Base-by-base conservation (phyloP, 2,113 vertebrate genomes). In the Butorides virescens region DNA sequence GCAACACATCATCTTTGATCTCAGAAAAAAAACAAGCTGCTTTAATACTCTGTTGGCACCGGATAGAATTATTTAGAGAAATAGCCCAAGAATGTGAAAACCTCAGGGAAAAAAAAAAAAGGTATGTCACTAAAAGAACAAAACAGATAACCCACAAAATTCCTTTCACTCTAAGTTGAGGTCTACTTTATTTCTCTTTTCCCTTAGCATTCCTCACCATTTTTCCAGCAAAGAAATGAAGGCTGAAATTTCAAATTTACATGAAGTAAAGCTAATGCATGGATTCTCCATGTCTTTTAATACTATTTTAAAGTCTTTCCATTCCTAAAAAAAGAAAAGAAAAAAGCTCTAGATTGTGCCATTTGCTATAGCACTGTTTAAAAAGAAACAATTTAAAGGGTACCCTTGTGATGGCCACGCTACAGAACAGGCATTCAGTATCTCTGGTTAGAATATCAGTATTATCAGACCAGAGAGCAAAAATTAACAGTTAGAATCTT, bases 81-180 rank as follows among this genome's bases (percentile, higher is more conserved):
- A 82, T 1, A 78, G 55, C 65, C 62, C 8, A 61, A 49, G 11
- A 34, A 36, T 21, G 13, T 22, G 29, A 77, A 93, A 63, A 68
- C 15, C 9, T 47, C n/a, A 20, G 39, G 26, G 39, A 8, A 8
- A 4, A 18, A 59, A 49, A 26, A 15, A 11, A 11, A 0, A 14
- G 7, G 25, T 32, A 25, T 2, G 5, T 73, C 68, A 55, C 9
- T 46, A 47, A 79, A 86, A 80, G 47, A 15, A 10, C 9, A 25
- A 30, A 80, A 2, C 4, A 19, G 11, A 92, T 86, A 79, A 5
- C 15, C 15, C 25, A 56, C 16, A 67, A 74, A 53, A 5, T 1
- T 8, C 26, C 36, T 61, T 56, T 56, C 18, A 30, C 22, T 17
- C 11, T 15, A 34, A 32, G 36, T 1, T 46, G 10, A 8, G 3